These are phyloP conservation scores for Galaxea fascicularis DNA, from an alignment of 92 coral and sea anemone species.

Conservation along the genomic window DNA sequence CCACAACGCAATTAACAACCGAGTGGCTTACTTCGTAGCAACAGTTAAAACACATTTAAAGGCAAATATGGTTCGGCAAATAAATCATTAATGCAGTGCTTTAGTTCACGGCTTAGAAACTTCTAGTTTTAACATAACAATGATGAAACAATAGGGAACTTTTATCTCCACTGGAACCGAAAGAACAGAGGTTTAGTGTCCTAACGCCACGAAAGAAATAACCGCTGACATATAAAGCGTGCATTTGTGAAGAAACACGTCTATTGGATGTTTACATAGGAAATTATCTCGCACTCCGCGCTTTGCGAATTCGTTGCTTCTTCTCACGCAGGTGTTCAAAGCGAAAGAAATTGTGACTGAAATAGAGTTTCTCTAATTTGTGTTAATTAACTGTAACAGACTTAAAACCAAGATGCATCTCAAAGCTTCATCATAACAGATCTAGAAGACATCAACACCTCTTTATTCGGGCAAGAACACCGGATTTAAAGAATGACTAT, in stretches of 20 bases:
- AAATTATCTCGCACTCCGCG: background rate
- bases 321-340: conserved; percentile 13
- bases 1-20: background rate
- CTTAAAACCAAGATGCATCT: background rate
- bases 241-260: background rate
- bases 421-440: background rate
- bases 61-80: background rate
- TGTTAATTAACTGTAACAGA: conserved; percentile 24
- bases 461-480: background rate
- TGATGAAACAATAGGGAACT: conserved; percentile 4
- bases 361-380: conserved; percentile 33
- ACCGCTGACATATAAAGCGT: background rate
- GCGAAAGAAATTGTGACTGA: conserved; percentile 1
- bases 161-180: background rate
- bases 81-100: conserved; percentile 10
- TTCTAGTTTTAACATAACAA: conserved; percentile 34
- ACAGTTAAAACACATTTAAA: background rate
- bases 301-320: conserved; percentile 1
- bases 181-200: background rate
- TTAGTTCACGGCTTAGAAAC: conserved; percentile 11
- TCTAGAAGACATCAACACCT: background rate
- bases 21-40: background rate
- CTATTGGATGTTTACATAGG: background rate
- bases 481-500: background rate
- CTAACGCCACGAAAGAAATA: background rate